Percentiles rank a stretch among this genome's conserved stretches.
These are phyloP conservation scores for Pollenia amentaria DNA, from an alignment of 2,888 invertebrate genomes.

Conservation along the genomic window DNA sequence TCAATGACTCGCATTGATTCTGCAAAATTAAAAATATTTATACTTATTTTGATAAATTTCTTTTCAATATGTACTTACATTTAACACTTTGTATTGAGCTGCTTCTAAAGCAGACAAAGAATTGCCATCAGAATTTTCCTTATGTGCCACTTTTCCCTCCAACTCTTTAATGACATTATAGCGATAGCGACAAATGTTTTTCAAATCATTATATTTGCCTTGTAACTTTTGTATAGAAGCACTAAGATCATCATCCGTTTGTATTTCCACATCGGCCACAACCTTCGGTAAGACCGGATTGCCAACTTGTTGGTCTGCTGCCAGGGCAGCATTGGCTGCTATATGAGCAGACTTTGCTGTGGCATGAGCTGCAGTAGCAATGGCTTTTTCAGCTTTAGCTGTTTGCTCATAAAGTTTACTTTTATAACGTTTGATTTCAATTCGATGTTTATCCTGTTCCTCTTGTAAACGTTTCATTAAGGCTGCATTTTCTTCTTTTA, in stretches of 20 bases:
- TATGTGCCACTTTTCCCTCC: constrained; percentile 76
- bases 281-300: not conserved
- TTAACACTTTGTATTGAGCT: constrained; percentile 76
- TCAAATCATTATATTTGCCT: constrained; percentile 79
- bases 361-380: constrained; percentile 31
- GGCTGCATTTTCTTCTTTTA: constrained; percentile 80
- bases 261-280: constrained; percentile 70
- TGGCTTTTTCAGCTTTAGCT: constrained; percentile 67
- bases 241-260: constrained; percentile 78
- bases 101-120: constrained; percentile 74
- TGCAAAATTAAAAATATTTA: constrained; percentile 57
- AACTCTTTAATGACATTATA: constrained; percentile 78
- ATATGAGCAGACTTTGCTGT: constrained; percentile 24
- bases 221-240: constrained; percentile 75
- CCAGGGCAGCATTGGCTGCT: constrained; percentile 26
- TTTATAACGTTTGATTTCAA: constrained; percentile 79
- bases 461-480: constrained; percentile 80
- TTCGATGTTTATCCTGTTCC: constrained; percentile 78
- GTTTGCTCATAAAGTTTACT: constrained; percentile 76
- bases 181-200: constrained; percentile 79
- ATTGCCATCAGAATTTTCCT: constrained; percentile 75
- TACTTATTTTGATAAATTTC: not conserved
- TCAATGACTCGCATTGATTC: constrained; percentile 74
- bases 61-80: constrained; percentile 74
- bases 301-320: constrained; percentile 47